Evolutionary conservation across 2,888 invertebrate species (phyloP).

Genomic region (Dryocosmus kuriphilus): DNA sequence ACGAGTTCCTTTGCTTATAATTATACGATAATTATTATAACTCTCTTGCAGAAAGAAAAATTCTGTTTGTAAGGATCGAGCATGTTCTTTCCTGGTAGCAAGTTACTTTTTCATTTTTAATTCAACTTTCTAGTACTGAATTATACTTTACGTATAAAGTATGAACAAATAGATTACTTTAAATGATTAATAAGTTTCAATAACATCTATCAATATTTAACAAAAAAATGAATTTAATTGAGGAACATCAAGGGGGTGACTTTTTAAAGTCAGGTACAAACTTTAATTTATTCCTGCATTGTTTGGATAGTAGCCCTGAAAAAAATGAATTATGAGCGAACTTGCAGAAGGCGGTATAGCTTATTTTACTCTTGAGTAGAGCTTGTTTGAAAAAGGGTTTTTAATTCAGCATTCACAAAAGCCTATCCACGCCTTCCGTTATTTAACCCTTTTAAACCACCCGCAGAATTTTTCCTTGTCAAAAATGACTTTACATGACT

Average conservation of each 20-base stretch:
- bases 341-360: conserved; percentile 25
- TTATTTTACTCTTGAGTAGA: conserved; percentile 35
- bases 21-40: neutral
- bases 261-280: neutral
- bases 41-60: neutral
- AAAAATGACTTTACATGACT: conserved; percentile 17
- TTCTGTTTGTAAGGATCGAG: neutral
- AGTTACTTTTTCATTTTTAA: neutral
- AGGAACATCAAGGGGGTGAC: no score
- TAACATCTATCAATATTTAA: no score
- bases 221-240: no score
- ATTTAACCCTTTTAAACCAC: conserved; percentile 32
- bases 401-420: conserved; percentile 16
- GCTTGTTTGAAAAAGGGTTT: conserved; percentile 34
- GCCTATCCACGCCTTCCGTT: conserved; percentile 33
- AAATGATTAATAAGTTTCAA: neutral
- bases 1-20: neutral
- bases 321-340: conserved; percentile 33
- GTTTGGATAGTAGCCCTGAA: neutral
- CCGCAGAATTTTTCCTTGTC: conserved; percentile 31
- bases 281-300: neutral
- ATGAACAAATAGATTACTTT: neutral
- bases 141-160: neutral
- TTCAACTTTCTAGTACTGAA: neutral
- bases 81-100: neutral